These are phyloP conservation scores for Blera fallax DNA, from an alignment of 2,888 invertebrate genomes.

Conservation along the genomic window DNA sequence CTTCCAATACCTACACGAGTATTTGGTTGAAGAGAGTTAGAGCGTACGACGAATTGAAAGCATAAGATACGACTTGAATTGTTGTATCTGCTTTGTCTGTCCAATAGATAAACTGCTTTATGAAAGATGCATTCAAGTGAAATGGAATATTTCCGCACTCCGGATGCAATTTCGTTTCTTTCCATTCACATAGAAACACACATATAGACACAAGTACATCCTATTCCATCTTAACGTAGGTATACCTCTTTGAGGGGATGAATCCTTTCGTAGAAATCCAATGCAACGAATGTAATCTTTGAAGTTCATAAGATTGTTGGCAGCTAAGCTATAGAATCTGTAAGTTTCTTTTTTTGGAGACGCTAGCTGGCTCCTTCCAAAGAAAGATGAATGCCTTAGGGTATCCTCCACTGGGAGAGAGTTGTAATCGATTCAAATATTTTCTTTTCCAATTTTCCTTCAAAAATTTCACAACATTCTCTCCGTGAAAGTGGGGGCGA, in stretches of 20 bases:
- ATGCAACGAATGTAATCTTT: slow-evolving; percentile 64
- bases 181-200: too few relatives aligned
- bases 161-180: slow-evolving; percentile 63
- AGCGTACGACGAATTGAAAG: background rate
- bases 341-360: background rate
- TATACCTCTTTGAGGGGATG: background rate
- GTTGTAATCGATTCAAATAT: slow-evolving; percentile 50
- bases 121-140: slow-evolving; percentile 55
- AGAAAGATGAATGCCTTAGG: slow-evolving; percentile 13
- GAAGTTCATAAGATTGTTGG: slow-evolving; percentile 61
- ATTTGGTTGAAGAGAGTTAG: background rate
- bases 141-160: slow-evolving; percentile 66
- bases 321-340: slow-evolving; percentile 20
- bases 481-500: background rate
- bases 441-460: slow-evolving; percentile 30
- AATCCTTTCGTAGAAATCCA: slow-evolving; percentile 24
- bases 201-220: background rate
- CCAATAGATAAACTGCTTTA: slow-evolving; percentile 65
- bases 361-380: background rate
- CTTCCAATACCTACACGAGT: background rate
- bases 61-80: slow-evolving; percentile 52
- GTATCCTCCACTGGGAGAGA: slow-evolving; percentile 3
- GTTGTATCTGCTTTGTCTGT: slow-evolving; percentile 62
- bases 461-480: slow-evolving; percentile 13
- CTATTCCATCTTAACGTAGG: background rate